These are phyloP conservation scores for Sebastes cheni DNA, from an alignment of 2,797 vertebrate species.

Conservation along the genomic window DNA sequence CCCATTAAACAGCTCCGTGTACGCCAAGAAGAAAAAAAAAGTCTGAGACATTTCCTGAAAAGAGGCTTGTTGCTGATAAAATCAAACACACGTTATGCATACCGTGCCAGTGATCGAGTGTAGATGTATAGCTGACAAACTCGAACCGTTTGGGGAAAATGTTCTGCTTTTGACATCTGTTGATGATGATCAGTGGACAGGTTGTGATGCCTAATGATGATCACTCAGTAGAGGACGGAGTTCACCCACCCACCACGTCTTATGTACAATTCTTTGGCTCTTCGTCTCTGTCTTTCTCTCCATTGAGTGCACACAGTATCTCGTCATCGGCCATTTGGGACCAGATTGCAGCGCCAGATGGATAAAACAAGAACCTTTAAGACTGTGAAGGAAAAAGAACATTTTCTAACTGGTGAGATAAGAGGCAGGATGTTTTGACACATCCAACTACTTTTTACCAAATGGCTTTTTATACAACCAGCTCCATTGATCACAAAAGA, in stretches of 20 bases:
- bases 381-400: slow-evolving; percentile 25
- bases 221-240: slow-evolving; percentile 10
- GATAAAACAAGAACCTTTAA: slow-evolving; percentile 57
- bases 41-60: slow-evolving; percentile 42
- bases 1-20: slow-evolving; percentile 15
- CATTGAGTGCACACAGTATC: slow-evolving; percentile 1
- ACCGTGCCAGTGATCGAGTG: neutral
- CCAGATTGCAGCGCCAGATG: slow-evolving; percentile 67
- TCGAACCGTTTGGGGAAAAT: neutral
- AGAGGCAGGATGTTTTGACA: slow-evolving; percentile 40
- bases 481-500: neutral
- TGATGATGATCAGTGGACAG: slow-evolving; percentile 20
- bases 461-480: slow-evolving; percentile 20
- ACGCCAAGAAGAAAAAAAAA: slow-evolving; percentile 4
- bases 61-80: slow-evolving; percentile 40
- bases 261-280: slow-evolving; percentile 25
- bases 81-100: slow-evolving; percentile 43
- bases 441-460: slow-evolving; percentile 23
- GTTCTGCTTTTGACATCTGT: neutral
- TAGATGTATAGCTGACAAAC: slow-evolving; percentile 5
- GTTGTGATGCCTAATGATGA: slow-evolving; percentile 28
- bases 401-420: slow-evolving; percentile 37
- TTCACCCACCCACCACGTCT: slow-evolving; percentile 41
- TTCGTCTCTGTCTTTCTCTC: slow-evolving; percentile 14
- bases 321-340: slow-evolving; percentile 50